phyloP scores from a whole-genome alignment of 2,797 vertebrate genomes.

The Hemitrygon akajei region DNA sequence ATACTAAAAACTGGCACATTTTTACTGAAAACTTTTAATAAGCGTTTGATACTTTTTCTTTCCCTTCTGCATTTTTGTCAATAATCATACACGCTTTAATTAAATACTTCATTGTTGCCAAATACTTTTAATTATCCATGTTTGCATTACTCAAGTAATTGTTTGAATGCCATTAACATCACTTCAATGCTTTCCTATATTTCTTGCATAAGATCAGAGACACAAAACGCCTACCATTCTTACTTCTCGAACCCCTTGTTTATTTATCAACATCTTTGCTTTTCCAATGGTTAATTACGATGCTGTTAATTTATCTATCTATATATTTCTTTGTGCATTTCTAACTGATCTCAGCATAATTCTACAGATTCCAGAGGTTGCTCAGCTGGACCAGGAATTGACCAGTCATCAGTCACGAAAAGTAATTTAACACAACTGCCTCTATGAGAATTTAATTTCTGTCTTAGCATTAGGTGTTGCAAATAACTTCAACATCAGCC shows the following conservation, averaged over 20 bases:
- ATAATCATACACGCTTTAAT: background rate
- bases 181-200: background rate
- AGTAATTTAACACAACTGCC: conserved; percentile 36
- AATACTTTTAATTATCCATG: background rate
- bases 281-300: background rate
- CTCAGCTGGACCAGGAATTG: conserved; percentile 26
- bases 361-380: background rate
- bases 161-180: background rate
- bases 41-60: background rate
- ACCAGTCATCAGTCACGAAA: conserved; percentile 4
- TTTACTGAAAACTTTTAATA: background rate
- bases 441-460: conserved; percentile 20
- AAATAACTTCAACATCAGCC: conserved; percentile 1
- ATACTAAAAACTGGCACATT: background rate
- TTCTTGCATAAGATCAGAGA: background rate
- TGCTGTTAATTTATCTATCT: background rate
- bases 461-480: background rate
- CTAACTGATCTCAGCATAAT: background rate
- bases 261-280: background rate
- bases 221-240: background rate
- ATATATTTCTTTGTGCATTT: background rate
- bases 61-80: background rate
- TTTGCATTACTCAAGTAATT: background rate
- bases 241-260: background rate
- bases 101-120: background rate